Percentiles rank a stretch among this genome's conserved stretches.
Conservation (phyloP, 92 coral and sea anemone genomes). For the Parazoanthus darwini region DNA sequence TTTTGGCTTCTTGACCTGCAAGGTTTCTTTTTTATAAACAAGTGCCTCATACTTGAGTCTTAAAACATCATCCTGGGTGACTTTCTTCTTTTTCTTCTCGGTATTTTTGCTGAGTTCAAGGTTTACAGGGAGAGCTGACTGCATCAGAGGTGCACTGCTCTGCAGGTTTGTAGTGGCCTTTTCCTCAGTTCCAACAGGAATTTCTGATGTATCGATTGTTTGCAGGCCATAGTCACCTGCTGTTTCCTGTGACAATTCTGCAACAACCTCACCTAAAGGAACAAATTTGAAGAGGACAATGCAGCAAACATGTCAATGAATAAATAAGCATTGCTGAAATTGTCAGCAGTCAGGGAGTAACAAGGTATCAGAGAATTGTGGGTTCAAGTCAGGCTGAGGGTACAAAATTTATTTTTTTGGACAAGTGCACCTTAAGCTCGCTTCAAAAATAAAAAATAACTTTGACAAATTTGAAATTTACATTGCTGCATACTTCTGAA, state of each 20-base stretch:
- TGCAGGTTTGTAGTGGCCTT: neutral
- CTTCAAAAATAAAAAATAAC: too few species aligned
- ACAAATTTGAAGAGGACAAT: neutral
- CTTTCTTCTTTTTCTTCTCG: neutral
- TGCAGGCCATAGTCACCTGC: neutral
- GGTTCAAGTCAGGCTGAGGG: too few species aligned
- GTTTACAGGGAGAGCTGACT: neutral
- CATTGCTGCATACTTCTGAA: too few species aligned
- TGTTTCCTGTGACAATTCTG: neutral
- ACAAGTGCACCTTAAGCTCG: too few species aligned
- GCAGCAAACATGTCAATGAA: slow-evolving; percentile 1
- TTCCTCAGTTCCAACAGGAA: neutral
- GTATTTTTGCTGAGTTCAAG: neutral
- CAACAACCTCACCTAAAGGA: neutral
- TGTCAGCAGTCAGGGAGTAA: too few species aligned
- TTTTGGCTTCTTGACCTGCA: slow-evolving; percentile 3
- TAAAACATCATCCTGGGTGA: neutral
- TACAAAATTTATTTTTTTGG: too few species aligned
- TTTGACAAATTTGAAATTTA: too few species aligned
- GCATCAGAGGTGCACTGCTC: neutral
- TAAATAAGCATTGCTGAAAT: neutral
- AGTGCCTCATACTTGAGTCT: neutral
- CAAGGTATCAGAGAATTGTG: too few species aligned
- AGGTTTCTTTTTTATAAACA: neutral
- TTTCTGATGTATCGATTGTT: neutral